Evolutionary conservation across 2,113 vertebrate species (phyloP), one percentile per base, ranked within the genome.

Genomic region (Nesospiza acunhae): DNA sequence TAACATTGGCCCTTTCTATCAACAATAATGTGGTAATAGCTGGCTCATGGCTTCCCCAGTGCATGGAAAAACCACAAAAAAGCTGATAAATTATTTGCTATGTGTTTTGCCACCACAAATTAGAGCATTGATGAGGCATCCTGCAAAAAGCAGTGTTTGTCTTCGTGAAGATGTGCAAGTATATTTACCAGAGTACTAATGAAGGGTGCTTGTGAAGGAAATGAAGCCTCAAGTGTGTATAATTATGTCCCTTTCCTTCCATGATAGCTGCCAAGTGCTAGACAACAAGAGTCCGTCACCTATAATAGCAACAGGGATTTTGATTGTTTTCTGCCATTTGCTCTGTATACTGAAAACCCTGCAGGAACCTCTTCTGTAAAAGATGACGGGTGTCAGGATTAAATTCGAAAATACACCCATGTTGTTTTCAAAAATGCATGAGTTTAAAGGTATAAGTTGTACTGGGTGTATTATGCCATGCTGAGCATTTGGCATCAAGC

Each of bases 131-230:
- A 87, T 70, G 80, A 94, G 79, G 58, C 89, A 79, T 88, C 74
- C 84, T 92, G 62, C 59, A 81, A 95, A 95, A 90, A 94, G n/a
- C 66, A 91, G 68, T 79, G 60, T 94, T 94, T 96, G 77, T 75
- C 74, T 87, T 93, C 59, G 63, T 86, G 91, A 96, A 95, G 91
- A 94, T 87, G 42, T 55, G 73, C 80, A 94, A 94, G 91, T 88
- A 59, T 87, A 58, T 90, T 96, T 95, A 93, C 90, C 68, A 80
- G 56, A 94, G 86, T 56, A 84, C 76, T 90, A 93, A 94, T 84
- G 85, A 93, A 94, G 94, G 55, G 84, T 94, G 80, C 84, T 94
- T 87, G 81, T 90, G 95, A 90, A 92, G 92, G 80, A 93, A 96
- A 94, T 92, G 66, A 95, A 95, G 44, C 88, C 85, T 96, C 64